These are phyloP conservation scores for Cephus pulcher DNA, from an alignment of 2,888 invertebrate species.

Conservation along the genomic window DNA sequence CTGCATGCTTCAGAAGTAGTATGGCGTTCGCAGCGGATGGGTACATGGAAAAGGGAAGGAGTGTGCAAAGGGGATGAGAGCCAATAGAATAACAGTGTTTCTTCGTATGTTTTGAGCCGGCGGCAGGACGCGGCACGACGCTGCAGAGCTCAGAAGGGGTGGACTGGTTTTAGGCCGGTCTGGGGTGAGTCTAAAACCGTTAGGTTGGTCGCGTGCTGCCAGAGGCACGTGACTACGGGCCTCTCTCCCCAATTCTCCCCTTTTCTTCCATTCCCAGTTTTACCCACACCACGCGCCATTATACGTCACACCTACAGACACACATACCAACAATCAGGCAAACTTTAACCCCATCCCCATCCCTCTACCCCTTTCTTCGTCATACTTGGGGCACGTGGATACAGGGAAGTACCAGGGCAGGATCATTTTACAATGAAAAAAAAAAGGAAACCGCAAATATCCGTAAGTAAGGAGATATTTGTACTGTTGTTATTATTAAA, in stretches of 20 bases:
- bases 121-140: conserved; percentile 22
- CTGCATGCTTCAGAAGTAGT: not conserved
- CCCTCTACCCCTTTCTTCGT: not conserved
- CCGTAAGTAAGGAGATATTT: not conserved
- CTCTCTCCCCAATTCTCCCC: not conserved
- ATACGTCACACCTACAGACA: not conserved
- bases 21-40: conserved; percentile 7
- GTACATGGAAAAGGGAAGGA: conserved; percentile 39
- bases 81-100: conserved; percentile 63
- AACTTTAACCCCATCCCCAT: not conserved
- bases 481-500: not conserved
- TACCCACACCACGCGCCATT: not conserved
- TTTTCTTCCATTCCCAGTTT: conserved; percentile 5
- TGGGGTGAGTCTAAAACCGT: conserved; percentile 63
- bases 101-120: conserved; percentile 54
- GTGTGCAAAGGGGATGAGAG: conserved; percentile 43
- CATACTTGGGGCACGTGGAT: not conserved
- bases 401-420: not conserved
- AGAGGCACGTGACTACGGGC: conserved; percentile 52
- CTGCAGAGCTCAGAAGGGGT: conserved; percentile 45
- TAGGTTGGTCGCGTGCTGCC: conserved; percentile 64
- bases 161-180: conserved; percentile 57
- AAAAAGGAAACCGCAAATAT: not conserved
- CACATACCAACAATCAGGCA: not conserved
- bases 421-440: not conserved